These are phyloP conservation scores for Margaritifera margaritifera DNA, from an alignment of 2,888 invertebrate genomes.

Conservation along the genomic window DNA sequence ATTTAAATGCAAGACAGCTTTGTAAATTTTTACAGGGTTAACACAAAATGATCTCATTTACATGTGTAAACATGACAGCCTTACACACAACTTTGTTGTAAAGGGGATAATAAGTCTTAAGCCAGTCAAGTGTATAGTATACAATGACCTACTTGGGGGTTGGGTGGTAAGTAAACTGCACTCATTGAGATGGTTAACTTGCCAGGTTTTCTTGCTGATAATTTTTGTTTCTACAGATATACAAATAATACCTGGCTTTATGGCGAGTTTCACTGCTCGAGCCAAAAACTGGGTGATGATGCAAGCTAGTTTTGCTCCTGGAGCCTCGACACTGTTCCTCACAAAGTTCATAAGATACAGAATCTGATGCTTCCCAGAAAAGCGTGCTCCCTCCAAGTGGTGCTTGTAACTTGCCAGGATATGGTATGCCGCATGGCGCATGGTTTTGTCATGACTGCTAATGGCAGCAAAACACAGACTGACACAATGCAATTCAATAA, in stretches of 20 bases:
- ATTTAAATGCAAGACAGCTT: too few species aligned
- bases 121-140: too few species aligned
- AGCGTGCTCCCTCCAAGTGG: constrained; percentile 79
- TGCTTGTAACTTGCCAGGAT: constrained; percentile 83
- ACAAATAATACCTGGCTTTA: constrained; percentile 77
- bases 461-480: constrained; percentile 82
- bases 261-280: constrained; percentile 81
- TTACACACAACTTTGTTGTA: too few species aligned
- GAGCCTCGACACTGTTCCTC: constrained; percentile 77
- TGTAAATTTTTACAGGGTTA: too few species aligned
- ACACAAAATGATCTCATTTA: too few species aligned
- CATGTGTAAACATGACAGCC: too few species aligned
- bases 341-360: constrained; percentile 81
- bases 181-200: too few species aligned
- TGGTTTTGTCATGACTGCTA: constrained; percentile 79
- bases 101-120: too few species aligned
- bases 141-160: too few species aligned
- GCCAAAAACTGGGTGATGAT: constrained; percentile 83
- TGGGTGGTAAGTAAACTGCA: too few species aligned
- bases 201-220: too few species aligned
- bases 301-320: constrained; percentile 77
- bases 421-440: constrained; percentile 83
- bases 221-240: too few species aligned
- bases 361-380: constrained; percentile 80
- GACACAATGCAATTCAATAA: constrained; percentile 82